phyloP scores from a whole-genome alignment of 1,140 invertebrate species.

The Diorhabda elongata region DNA sequence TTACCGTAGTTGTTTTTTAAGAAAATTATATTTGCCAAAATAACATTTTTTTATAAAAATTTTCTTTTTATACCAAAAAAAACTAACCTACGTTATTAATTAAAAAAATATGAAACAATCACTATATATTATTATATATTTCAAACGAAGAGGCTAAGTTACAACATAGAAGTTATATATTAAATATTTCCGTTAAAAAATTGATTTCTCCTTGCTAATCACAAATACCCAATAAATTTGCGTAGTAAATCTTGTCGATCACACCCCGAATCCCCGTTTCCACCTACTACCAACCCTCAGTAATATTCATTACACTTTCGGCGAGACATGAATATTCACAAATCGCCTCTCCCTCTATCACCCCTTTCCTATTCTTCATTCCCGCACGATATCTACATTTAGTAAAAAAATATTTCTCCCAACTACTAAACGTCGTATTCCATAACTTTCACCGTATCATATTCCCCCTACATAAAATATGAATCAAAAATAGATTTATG shows the following conservation, averaged over 20 bases:
- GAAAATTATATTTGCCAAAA: too few relatives aligned
- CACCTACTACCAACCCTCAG: background rate
- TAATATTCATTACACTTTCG: constrained; percentile 1
- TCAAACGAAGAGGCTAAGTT: too few relatives aligned
- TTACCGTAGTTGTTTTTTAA: background rate
- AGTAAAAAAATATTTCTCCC: background rate
- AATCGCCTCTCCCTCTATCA: background rate
- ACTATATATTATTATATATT: too few relatives aligned
- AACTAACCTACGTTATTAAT: too few relatives aligned
- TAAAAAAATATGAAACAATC: too few relatives aligned
- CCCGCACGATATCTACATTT: background rate
- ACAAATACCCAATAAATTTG: background rate
- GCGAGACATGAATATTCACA: background rate
- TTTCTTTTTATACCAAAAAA: too few relatives aligned
- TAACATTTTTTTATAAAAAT: too few relatives aligned
- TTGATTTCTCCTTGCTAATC: background rate
- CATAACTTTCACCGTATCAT: too few relatives aligned
- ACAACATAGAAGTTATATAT: too few relatives aligned
- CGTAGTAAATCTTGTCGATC: background rate
- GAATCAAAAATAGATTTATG: too few relatives aligned
- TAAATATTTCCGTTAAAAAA: too few relatives aligned
- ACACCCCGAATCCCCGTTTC: background rate
- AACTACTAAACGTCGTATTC: background rate
- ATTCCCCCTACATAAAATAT: too few relatives aligned
- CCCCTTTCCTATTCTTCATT: background rate